phyloP scores from a whole-genome alignment of 1,140 invertebrate species.

The Micrasema minimum region DNA sequence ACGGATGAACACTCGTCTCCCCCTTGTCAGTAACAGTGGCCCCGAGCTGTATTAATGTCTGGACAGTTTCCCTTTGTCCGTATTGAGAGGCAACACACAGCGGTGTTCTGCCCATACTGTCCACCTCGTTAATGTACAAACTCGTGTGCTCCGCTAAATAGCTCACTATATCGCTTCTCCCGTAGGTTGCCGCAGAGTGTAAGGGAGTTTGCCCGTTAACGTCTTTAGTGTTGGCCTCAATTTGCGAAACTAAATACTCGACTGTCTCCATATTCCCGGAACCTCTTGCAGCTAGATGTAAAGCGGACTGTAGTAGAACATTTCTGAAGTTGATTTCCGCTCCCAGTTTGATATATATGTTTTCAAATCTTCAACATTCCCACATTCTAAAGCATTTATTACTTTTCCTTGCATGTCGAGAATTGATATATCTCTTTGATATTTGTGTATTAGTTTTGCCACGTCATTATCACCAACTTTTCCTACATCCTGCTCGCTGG shows the following conservation, averaged over 20 bases:
- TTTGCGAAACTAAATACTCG: not conserved
- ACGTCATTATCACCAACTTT: not conserved
- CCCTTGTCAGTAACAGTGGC: not conserved
- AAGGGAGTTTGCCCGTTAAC: not conserved
- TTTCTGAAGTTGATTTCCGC: conserved; percentile 1
- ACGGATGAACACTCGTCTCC: not conserved
- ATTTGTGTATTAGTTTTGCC: not conserved
- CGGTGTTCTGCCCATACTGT: not conserved
- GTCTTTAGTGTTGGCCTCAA: not conserved
- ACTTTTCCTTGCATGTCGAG: not conserved
- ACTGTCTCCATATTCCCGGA: not conserved
- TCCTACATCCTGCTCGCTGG: no score
- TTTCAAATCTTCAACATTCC: not conserved
- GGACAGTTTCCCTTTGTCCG: not conserved
- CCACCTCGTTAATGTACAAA: not conserved
- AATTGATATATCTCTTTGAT: not conserved
- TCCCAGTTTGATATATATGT: not conserved
- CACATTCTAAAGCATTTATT: not conserved
- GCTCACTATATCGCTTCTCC: not conserved
- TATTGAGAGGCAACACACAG: not conserved
- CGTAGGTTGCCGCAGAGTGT: conserved; percentile 4
- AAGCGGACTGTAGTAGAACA: not conserved
- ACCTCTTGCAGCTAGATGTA: not conserved
- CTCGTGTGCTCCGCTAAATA: not conserved
- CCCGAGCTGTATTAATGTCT: not conserved